These are phyloP conservation scores for Lysandra coridon DNA, from an alignment of 2,888 invertebrate genomes.

Conservation along the genomic window DNA sequence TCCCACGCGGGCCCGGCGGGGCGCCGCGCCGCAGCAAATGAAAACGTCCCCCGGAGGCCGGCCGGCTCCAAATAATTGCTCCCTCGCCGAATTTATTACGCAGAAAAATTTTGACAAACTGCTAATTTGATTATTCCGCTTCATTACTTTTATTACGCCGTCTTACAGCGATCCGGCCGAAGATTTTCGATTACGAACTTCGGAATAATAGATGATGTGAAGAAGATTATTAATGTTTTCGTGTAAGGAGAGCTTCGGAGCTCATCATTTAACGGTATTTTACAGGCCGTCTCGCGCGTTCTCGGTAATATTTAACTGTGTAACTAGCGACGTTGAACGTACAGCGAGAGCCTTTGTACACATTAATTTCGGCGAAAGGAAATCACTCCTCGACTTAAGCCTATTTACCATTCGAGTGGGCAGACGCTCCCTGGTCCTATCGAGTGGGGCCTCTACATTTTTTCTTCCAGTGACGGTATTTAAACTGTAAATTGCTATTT, in stretches of 20 bases:
- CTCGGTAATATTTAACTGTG: conserved; percentile 6
- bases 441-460: neutral
- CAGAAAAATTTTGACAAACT: conserved; percentile 68
- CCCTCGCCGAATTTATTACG: conserved; percentile 64
- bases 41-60: conserved; percentile 60
- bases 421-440: neutral
- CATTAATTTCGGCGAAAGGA: conserved; percentile 1
- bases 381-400: conserved; percentile 7
- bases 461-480: neutral
- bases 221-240: conserved; percentile 14
- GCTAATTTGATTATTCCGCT: conserved; percentile 39
- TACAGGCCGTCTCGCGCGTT: neutral
- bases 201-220: conserved; percentile 24
- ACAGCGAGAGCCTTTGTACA: neutral
- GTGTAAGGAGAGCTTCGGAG: neutral
- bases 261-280: conserved; percentile 6
- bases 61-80: conserved; percentile 66
- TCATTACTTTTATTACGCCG: conserved; percentile 31
- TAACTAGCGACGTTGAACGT: neutral
- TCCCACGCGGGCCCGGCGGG: conserved; percentile 50
- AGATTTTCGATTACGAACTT: conserved; percentile 25
- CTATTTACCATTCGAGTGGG: conserved; percentile 21
- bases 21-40: conserved; percentile 51
- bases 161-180: conserved; percentile 16
- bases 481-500: neutral